Percentiles rank a stretch among this genome's conserved stretches.
Evolutionary conservation across 2,797 vertebrate genomes (phyloP).

Genomic region (Eurystomus glaucurus): DNA sequence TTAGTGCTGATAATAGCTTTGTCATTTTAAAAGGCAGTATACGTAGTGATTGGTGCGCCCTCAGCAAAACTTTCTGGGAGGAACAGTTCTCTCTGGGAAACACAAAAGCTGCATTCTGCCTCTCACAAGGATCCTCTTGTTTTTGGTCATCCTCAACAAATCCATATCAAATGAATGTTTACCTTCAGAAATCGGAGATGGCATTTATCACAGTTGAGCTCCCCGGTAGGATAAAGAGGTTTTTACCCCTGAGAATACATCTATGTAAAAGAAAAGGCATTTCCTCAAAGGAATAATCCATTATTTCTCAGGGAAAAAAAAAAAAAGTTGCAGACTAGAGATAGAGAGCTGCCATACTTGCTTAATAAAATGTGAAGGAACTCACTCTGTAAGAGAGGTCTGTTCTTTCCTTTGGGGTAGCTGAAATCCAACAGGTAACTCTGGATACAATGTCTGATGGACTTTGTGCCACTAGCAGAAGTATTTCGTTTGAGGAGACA

Average conservation of each 20-base stretch:
- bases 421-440: not conserved
- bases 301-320: not conserved
- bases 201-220: not conserved
- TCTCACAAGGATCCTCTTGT: constrained; percentile 36
- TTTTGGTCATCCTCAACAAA: constrained; percentile 21
- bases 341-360: not conserved
- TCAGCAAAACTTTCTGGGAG: not conserved
- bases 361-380: not conserved
- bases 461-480: not conserved
- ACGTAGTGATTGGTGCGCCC: not conserved
- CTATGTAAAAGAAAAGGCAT: not conserved
- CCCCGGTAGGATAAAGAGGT: not conserved
- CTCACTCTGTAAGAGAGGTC: not conserved
- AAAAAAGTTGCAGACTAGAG: not conserved
- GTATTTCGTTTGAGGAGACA: not conserved
- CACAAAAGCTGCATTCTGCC: constrained; percentile 32
- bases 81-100: not conserved
- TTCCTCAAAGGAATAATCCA: not conserved
- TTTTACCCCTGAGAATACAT: not conserved
- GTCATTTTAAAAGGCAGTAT: not conserved
- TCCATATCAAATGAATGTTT: constrained; percentile 15
- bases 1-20: not conserved
- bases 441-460: not conserved
- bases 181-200: constrained; percentile 37
- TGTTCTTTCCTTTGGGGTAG: not conserved